Percentiles rank a stretch among this genome's conserved stretches.
Evolutionary conservation across 2,888 invertebrate genomes (phyloP).

Genomic region (Tinea pellionella): DNA sequence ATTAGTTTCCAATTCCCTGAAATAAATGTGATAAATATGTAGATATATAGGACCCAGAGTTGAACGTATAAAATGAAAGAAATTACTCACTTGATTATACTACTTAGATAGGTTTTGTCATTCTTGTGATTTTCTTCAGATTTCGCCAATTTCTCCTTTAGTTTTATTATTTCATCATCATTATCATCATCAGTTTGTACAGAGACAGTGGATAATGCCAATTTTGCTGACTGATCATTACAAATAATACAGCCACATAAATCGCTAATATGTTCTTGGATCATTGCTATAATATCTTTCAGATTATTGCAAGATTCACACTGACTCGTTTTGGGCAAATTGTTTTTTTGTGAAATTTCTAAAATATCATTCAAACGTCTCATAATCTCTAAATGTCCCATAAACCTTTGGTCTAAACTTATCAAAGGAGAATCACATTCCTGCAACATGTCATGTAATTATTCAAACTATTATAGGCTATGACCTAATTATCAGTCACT

Average conservation of each 20-base stretch:
- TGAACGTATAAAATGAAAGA: background rate
- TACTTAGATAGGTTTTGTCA: constrained; percentile 36
- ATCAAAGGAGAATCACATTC: constrained; percentile 30
- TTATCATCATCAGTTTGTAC: constrained; percentile 15
- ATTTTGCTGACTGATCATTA: constrained; percentile 9
- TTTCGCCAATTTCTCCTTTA: constrained; percentile 23
- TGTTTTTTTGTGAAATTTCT: constrained; percentile 5
- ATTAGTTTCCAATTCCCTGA: constrained; percentile 76
- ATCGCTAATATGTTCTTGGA: constrained; percentile 18
- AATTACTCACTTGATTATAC: constrained; percentile 38
- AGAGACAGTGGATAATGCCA: constrained; percentile 16
- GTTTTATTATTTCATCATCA: constrained; percentile 15
- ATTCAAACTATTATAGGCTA: background rate
- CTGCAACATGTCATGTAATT: constrained; percentile 22
- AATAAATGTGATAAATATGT: background rate
- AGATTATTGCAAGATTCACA: constrained; percentile 17
- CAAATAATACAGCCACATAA: constrained; percentile 12
- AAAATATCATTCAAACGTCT: constrained; percentile 16
- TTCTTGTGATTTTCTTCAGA: constrained; percentile 35
- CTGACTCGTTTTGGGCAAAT: background rate
- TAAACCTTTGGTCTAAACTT: constrained; percentile 26
- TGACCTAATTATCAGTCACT: no score
- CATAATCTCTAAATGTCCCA: constrained; percentile 22
- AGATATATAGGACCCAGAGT: background rate
- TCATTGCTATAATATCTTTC: constrained; percentile 16